phyloP scores from a whole-genome alignment of 2,113 vertebrate species.

The Carlito syrichta region DNA sequence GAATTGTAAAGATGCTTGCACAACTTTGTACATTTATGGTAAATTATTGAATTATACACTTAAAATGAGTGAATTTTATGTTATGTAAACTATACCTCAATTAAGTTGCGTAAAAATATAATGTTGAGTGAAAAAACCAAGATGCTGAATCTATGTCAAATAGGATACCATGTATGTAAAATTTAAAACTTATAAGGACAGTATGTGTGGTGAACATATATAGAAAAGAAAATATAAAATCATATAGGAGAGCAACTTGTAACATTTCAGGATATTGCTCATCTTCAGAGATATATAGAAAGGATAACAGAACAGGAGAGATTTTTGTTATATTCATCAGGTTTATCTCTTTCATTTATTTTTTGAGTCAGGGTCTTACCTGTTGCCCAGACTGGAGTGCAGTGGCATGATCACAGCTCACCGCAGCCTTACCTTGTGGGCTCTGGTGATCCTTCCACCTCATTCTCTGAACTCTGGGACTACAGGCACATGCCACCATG shows the following conservation, averaged over 20 bases:
- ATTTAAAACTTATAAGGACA: slow-evolving; percentile 1
- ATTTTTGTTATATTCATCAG: background rate
- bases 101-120: slow-evolving; percentile 8
- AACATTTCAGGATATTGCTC: slow-evolving; percentile 3
- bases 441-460: too few species aligned
- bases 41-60: background rate
- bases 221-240: slow-evolving; percentile 5
- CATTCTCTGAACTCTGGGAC: too few species aligned
- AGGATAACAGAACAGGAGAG: background rate
- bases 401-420: too few species aligned
- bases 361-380: too few species aligned
- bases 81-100: background rate
- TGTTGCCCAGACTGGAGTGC: too few species aligned
- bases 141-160: background rate
- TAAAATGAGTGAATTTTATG: background rate
- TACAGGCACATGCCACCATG: too few species aligned
- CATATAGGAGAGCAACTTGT: background rate
- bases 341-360: background rate
- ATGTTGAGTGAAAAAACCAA: slow-evolving; percentile 9
- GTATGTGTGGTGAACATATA: background rate
- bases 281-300: slow-evolving; percentile 8
- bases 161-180: background rate
- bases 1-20: background rate
- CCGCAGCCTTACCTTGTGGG: too few species aligned
- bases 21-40: background rate